phyloP scores from a whole-genome alignment of 2,113 vertebrate genomes.

The Bufo bufo region DNA sequence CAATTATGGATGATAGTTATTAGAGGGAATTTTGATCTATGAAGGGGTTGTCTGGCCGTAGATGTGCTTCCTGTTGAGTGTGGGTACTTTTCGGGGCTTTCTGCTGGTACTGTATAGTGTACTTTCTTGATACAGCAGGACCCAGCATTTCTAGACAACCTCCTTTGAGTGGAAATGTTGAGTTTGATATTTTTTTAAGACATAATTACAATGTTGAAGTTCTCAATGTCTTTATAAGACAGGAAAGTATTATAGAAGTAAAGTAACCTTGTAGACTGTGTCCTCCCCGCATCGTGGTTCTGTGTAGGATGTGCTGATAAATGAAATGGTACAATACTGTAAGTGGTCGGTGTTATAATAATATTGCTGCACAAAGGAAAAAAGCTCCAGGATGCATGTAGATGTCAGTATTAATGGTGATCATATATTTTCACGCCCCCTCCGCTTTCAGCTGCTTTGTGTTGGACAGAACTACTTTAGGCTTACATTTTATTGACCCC shows the following conservation, averaged over 20 bases:
- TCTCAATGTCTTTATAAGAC: neutral
- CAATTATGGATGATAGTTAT: too few species aligned
- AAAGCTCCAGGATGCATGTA: neutral
- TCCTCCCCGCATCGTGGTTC: neutral
- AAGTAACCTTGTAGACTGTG: neutral
- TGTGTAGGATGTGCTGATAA: neutral
- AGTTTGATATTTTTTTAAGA: neutral
- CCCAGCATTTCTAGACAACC: neutral
- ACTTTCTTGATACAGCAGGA: neutral
- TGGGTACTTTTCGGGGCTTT: neutral
- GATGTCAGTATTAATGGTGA: neutral
- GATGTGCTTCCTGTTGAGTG: neutral
- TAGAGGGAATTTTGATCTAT: too few species aligned
- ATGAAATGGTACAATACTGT: neutral
- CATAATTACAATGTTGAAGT: neutral
- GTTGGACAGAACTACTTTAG: neutral
- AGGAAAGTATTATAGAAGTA: neutral
- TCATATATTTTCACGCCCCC: neutral
- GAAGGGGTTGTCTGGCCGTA: too few species aligned
- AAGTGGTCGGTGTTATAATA: neutral
- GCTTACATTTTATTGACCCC: too few species aligned
- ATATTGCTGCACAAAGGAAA: constrained; percentile 14
- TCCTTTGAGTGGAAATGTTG: neutral
- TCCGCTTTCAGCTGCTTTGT: too few species aligned
- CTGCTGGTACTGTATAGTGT: neutral